phyloP scores from a whole-genome alignment of 2,113 vertebrate genomes.

The Pterocles burchelli region DNA sequence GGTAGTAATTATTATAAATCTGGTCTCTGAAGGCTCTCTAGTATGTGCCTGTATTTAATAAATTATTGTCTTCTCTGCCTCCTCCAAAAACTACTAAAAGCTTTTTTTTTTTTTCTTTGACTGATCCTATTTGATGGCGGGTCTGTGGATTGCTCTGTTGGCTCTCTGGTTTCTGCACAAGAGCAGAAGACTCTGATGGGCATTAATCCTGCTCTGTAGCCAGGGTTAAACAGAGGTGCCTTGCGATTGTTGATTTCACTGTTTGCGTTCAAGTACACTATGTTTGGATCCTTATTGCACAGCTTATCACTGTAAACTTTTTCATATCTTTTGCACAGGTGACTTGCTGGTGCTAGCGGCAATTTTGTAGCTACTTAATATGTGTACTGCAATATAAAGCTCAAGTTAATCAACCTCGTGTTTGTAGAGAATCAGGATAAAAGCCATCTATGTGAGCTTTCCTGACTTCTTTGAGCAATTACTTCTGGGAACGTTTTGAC shows the following conservation, averaged over 20 bases:
- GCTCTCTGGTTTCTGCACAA: background rate
- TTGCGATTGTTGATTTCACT: background rate
- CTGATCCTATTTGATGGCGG: background rate
- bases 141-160: background rate
- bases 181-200: background rate
- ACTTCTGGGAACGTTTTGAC: background rate
- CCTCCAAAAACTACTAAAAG: slow-evolving; percentile 7
- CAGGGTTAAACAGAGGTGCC: background rate
- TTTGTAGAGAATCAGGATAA: background rate
- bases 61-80: background rate
- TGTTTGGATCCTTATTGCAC: background rate
- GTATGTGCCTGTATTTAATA: background rate
- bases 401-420: background rate
- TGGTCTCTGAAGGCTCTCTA: background rate
- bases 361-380: background rate
- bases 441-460: background rate
- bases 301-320: background rate
- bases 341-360: background rate
- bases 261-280: background rate
- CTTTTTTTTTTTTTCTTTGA: background rate
- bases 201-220: background rate
- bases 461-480: background rate
- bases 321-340: background rate
- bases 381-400: background rate
- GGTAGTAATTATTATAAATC: slow-evolving; percentile 38